A percentile compares a stretch with the other conserved stretches of the same genome.
Conservation (phyloP, 2,113 vertebrate genomes). For the Tragelaphus imberbis region DNA sequence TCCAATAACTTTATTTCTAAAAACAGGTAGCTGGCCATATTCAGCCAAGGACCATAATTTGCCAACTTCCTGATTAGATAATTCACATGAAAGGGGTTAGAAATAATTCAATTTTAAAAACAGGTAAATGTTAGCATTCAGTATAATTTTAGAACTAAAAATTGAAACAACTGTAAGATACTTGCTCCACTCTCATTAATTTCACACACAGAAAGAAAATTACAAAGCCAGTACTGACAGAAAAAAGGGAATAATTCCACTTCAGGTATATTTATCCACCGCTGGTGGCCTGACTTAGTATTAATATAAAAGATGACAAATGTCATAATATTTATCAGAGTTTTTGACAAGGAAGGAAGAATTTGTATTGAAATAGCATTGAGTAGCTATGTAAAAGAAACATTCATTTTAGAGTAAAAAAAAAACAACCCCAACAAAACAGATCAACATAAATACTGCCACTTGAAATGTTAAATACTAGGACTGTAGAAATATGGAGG, state of each 20-base stretch:
- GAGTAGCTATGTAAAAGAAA: background rate
- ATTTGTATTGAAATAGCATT: background rate
- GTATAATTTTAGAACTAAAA: constrained; percentile 22
- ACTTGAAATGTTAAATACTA: background rate
- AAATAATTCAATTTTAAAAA: background rate
- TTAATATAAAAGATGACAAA: background rate
- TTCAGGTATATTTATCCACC: background rate
- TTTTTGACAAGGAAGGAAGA: background rate
- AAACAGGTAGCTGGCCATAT: background rate
- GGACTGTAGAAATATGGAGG: background rate
- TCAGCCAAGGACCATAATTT: background rate
- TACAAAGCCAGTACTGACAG: background rate
- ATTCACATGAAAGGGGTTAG: background rate
- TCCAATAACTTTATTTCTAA: constrained; percentile 8
- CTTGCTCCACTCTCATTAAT: background rate
- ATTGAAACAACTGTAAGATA: background rate
- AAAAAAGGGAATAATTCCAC: background rate
- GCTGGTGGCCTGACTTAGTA: background rate
- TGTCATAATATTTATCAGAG: background rate
- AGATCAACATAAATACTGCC: background rate
- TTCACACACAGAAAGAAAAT: background rate
- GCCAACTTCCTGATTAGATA: background rate
- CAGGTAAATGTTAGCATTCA: background rate
- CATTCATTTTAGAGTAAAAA: background rate
- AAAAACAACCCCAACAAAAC: background rate